These are phyloP conservation scores for Crambe crambe DNA, from an alignment of 37 sponge, comb jelly and placozoan genomes.

Conservation along the genomic window DNA sequence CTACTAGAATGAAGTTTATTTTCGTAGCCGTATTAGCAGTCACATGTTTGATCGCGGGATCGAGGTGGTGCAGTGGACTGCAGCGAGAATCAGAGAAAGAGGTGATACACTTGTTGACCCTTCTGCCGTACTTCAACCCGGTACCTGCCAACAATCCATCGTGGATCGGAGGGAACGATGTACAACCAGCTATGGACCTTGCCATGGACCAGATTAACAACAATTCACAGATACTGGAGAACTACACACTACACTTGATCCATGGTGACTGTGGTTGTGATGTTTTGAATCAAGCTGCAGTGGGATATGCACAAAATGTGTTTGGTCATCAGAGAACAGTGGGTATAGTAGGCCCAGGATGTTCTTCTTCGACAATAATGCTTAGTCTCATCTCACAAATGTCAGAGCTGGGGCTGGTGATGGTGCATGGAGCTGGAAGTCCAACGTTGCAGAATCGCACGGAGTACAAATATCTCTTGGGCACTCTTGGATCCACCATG, in stretches of 20 bases:
- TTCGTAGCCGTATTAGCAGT: too few relatives aligned
- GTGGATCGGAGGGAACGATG: not conserved
- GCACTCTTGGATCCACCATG: conserved; percentile 16
- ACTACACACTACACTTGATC: conserved; percentile 19
- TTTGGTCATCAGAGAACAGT: not conserved
- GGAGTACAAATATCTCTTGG: conserved; percentile 10
- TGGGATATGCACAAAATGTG: not conserved
- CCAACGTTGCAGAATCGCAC: conserved; percentile 2
- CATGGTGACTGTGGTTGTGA: conserved; percentile 38
- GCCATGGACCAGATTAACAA: conserved; percentile 3
- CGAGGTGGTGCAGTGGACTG: too few relatives aligned
- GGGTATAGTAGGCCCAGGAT: conserved; percentile 45
- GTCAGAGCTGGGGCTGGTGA: conserved; percentile 11
- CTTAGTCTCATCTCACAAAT: not conserved
- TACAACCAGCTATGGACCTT: not conserved
- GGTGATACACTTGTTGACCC: not conserved
- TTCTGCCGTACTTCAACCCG: conserved; percentile 1
- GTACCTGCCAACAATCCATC: not conserved
- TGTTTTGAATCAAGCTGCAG: not conserved
- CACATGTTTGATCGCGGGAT: too few relatives aligned
- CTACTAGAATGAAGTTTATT: too few relatives aligned
- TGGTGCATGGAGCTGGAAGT: conserved; percentile 18
- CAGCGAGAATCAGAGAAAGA: too few relatives aligned
- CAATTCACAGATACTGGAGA: not conserved
- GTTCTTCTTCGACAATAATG: conserved; percentile 11